Evolutionary conservation across 1,140 invertebrate species (phyloP), one percentile per base, ranked within the genome.

Genomic region (Nebria ingens): DNA sequence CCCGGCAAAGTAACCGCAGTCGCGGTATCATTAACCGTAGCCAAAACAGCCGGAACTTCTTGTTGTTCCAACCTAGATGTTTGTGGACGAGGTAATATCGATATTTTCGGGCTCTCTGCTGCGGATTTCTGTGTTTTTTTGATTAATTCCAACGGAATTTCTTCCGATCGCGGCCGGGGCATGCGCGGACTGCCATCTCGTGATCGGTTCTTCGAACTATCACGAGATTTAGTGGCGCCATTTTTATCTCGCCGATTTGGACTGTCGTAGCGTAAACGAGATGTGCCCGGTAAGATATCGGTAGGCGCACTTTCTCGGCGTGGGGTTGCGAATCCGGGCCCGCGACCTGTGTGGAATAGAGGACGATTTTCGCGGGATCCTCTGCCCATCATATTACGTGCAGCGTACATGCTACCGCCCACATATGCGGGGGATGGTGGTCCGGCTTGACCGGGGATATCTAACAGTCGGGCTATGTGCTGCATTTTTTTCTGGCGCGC

Each of bases 401-500:
- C 55, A 4, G 66, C 69, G 2, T 71, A 68, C 2, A 63, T 61
- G 2, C 71, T 66, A 66, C 68, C 68, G 38, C 67, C 68, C 68
- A 38, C 45, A 60, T 50, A 69, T 11, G 64, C 66, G n/a, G 65
- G 66, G 57, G 70, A 65, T n/a, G 77, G 78, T 38, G 72, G 84
- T 61, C 65, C 82, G 63, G 73, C 73, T 67, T 67, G 77, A 63
- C 79, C 80, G 0, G 78, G 76, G 56, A 97, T 87, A 65, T 97
- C 94, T 3, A 98, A 74, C 9, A 98, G 74, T 49, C 85, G 81
- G 3, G 91, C 93, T 54, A 98, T 97, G 70, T 95, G 89, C 64
- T 88, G 86, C 86, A 98, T 92, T 71, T 97, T 97, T 66, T 91
- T 89, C 65, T 94, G 90, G 1, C 94, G 79, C n/a, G 94, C 93